Percentiles rank a stretch among this genome's conserved stretches.
These are phyloP conservation scores for Drosophila nigrodunni DNA, from an alignment of 1,140 invertebrate genomes.

Conservation along the genomic window DNA sequence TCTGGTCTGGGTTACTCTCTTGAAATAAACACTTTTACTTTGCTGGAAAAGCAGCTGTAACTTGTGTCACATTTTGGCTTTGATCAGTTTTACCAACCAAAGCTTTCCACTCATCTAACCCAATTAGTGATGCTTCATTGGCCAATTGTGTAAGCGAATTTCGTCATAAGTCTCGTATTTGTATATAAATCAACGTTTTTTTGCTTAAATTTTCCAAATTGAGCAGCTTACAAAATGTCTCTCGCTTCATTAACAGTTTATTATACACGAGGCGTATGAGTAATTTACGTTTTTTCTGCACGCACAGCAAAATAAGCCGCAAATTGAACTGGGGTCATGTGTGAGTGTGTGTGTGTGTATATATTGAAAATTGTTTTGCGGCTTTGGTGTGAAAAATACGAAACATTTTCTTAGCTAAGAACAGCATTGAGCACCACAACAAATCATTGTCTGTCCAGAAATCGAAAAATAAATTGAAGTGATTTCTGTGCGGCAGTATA, in stretches of 20 bases:
- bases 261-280: constrained; percentile 31
- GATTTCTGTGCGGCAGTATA: constrained; percentile 48
- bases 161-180: constrained; percentile 12
- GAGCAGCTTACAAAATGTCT: constrained; percentile 2
- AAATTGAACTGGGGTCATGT: not conserved
- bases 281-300: constrained; percentile 22
- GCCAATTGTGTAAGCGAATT: constrained; percentile 29
- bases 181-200: not conserved
- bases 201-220: constrained; percentile 11
- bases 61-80: constrained; percentile 26
- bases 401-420: constrained; percentile 40
- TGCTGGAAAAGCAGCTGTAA: constrained; percentile 16
- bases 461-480: constrained; percentile 80
- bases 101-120: constrained; percentile 30
- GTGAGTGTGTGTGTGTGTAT: constrained; percentile 1
- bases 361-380: constrained; percentile 42
- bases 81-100: constrained; percentile 21
- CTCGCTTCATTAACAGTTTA: constrained; percentile 41
- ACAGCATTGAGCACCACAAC: constrained; percentile 43
- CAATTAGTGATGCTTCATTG: constrained; percentile 66
- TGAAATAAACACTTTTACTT: not conserved
- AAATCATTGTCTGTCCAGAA: constrained; percentile 64
- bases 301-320: constrained; percentile 22
- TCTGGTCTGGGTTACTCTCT: too few relatives aligned
- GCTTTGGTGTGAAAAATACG: constrained; percentile 63